Conservation (phyloP, 2,797 vertebrate genomes). For the Miopithecus talapoin region DNA sequence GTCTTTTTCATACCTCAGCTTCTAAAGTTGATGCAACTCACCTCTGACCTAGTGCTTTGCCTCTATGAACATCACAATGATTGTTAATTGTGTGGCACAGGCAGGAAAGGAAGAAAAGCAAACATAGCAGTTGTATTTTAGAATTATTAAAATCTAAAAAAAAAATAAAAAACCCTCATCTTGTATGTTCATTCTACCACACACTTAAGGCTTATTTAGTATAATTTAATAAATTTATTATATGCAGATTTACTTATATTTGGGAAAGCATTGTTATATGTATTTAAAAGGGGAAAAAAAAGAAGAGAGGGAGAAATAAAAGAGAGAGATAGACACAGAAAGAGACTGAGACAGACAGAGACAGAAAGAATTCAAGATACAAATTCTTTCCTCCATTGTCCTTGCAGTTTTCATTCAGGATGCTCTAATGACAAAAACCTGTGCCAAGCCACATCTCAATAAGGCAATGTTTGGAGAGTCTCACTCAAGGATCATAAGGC, state of each 20-base stretch:
- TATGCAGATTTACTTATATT: background rate
- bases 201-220: background rate
- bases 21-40: background rate
- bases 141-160: background rate
- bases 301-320: background rate
- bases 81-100: background rate
- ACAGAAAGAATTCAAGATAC: background rate
- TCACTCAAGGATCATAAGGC: background rate
- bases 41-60: background rate
- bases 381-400: background rate
- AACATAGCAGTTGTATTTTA: background rate
- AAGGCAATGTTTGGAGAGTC: background rate
- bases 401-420: background rate
- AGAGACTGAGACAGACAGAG: background rate
- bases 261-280: background rate
- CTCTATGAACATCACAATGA: background rate
- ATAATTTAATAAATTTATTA: background rate
- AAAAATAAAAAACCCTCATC: too few relatives aligned
- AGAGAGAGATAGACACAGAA: background rate
- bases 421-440: background rate
- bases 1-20: background rate
- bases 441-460: background rate
- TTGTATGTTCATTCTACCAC: background rate
- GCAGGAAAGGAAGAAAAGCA: background rate
- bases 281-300: background rate